Conservation (phyloP, 1,140 invertebrate genomes). For the Aphelenchoides avenae region DNA sequence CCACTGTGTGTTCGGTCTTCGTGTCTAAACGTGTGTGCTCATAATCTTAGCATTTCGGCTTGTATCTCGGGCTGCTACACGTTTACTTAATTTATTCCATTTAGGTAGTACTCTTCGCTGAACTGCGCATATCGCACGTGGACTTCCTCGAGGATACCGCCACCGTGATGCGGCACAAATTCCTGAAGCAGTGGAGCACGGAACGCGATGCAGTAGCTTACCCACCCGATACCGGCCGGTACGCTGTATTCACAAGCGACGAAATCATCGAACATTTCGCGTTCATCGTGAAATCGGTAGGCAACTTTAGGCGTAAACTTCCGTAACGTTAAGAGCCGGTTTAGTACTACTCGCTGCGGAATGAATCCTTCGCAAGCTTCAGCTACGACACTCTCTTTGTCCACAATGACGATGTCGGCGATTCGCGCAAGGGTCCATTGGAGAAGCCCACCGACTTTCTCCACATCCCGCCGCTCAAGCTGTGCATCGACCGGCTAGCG, state of each 20-base stretch:
- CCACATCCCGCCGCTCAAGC: slow-evolving; percentile 41
- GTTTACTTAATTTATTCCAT: too few species aligned
- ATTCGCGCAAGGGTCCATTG: slow-evolving; percentile 78
- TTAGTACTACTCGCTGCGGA: slow-evolving; percentile 73
- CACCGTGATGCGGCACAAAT: slow-evolving; percentile 87
- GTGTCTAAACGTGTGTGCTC: too few species aligned
- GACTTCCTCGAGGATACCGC: slow-evolving; percentile 86
- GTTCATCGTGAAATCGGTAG: slow-evolving; percentile 45
- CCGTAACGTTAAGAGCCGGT: too few species aligned
- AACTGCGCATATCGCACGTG: slow-evolving; percentile 85
- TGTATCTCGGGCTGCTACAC: too few species aligned
- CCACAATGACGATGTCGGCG: slow-evolving; percentile 66
- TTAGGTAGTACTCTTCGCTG: slow-evolving; percentile 79
- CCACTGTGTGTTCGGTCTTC: too few species aligned
- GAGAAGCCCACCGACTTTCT: too few species aligned
- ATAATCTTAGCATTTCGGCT: too few species aligned
- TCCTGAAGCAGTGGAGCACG: slow-evolving; percentile 70
- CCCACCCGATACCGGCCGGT: slow-evolving; percentile 80
- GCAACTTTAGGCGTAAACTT: slow-evolving; percentile 64
- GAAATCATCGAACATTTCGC: slow-evolving; percentile 67
- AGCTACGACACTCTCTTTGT: slow-evolving; percentile 69
- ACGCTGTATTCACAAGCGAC: slow-evolving; percentile 80
- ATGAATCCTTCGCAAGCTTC: slow-evolving; percentile 78
- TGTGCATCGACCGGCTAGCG: slow-evolving; percentile 52
- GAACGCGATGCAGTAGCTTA: slow-evolving; percentile 84